Evolutionary conservation across 2,113 vertebrate genomes (phyloP).

Genomic region (Irena cyanogastra): DNA sequence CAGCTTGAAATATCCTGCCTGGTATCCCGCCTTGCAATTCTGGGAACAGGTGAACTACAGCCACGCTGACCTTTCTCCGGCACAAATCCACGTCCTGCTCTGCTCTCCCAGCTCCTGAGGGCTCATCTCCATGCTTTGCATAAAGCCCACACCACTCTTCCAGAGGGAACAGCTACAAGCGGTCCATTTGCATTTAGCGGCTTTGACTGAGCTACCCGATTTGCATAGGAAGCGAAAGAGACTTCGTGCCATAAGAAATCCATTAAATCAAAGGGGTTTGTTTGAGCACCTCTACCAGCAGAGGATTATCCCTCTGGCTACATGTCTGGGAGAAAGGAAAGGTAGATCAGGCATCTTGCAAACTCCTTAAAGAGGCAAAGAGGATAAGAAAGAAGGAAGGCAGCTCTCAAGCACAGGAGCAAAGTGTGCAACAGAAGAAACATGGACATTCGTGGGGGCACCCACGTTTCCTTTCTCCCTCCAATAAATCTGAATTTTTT

Average conservation of each 20-base stretch:
- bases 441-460: fast-evolving
- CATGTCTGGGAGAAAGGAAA: neutral
- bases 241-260: neutral
- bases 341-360: neutral
- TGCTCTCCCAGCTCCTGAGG: neutral
- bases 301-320: neutral
- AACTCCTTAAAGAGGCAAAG: neutral
- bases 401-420: neutral
- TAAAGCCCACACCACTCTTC: neutral
- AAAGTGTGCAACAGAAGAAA: neutral
- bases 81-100: neutral
- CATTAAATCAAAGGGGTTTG: neutral
- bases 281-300: neutral
- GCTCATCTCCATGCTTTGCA: neutral
- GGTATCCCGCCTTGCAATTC: neutral
- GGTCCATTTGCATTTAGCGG: neutral
- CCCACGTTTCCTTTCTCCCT: neutral
- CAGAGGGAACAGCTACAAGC: neutral
- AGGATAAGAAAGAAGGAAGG: neutral
- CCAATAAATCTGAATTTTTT: neutral
- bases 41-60: neutral
- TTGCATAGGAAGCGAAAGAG: constrained; percentile 28
- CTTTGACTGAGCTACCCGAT: neutral
- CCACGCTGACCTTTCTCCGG: neutral
- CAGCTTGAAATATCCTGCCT: neutral